A percentile compares a stretch with the other conserved stretches of the same genome.
phyloP scores from a whole-genome alignment of 1,140 invertebrate species.

The Pomacea maculata region DNA sequence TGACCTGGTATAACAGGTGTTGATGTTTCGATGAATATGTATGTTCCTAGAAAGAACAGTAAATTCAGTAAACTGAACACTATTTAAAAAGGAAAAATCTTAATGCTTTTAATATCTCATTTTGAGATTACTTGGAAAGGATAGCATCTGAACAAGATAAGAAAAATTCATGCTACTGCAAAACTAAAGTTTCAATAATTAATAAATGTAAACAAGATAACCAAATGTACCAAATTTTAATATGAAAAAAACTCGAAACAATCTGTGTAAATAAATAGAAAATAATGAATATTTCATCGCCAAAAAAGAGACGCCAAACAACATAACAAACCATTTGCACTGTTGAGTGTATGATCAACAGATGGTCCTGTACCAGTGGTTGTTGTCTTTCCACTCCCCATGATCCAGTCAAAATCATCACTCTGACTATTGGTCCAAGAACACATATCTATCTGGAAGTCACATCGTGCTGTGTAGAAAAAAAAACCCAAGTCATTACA shows the following conservation, averaged over 20 bases:
- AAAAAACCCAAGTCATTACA: too few species aligned
- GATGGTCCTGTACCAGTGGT: slow-evolving; percentile 47
- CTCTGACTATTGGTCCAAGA: slow-evolving; percentile 77
- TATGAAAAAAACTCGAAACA: too few species aligned
- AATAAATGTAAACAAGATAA: too few species aligned
- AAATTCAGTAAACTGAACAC: not conserved
- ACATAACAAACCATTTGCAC: slow-evolving; percentile 9
- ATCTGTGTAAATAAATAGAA: too few species aligned
- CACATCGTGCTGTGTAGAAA: not conserved
- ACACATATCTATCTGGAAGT: slow-evolving; percentile 69
- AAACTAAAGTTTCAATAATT: too few species aligned
- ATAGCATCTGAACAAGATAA: too few species aligned
- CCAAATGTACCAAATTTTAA: too few species aligned
- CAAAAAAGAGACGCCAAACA: not conserved
- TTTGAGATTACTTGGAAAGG: too few species aligned
- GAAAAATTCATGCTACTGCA: too few species aligned
- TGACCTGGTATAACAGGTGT: slow-evolving; percentile 43
- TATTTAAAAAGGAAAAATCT: not conserved
- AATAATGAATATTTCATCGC: not conserved
- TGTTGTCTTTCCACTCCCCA: slow-evolving; percentile 68
- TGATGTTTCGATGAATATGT: slow-evolving; percentile 60
- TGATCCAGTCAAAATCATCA: slow-evolving; percentile 79
- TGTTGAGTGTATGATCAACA: slow-evolving; percentile 46
- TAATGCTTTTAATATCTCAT: not conserved
- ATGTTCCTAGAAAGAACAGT: slow-evolving; percentile 40